Base-by-base conservation (phyloP, 2,113 vertebrate genomes). In the Beaufortia kweichowensis region DNA sequence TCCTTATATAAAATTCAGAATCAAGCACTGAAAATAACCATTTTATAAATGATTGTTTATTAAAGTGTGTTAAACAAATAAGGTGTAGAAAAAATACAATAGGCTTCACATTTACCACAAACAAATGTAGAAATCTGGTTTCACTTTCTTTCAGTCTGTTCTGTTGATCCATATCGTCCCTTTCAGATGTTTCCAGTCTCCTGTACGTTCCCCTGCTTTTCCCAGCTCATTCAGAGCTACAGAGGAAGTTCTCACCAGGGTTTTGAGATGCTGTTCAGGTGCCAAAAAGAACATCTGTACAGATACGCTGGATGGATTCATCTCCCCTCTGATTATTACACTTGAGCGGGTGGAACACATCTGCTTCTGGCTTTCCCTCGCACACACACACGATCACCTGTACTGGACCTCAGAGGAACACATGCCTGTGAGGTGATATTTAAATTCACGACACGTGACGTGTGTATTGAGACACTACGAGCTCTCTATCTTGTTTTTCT, bases 211-310 rank as follows among this genome's bases (percentile, higher is more conserved):
- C 79, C 83, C 83, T 84, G 84, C 84, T 77, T 82, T 91, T 91
- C 86, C 88, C 91, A 90, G 90, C 88, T 85, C 84, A 78, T 85
- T 83, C 74, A 64, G 84, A 84, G 87, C 85, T 88, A 86, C 87
- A 91, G 90, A 92, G 89, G 85, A 89, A 88, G 88, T 89, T 89
- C 89, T 91, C 90, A 91, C 89, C 81, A 78, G 84, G 84, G 81
- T 87, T 85, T 86, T 84, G 88, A 85, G 86, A 88, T 81, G 85
- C 87, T 87, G 80, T 83, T 64, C 79, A 91, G 87, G 88, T 91
- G 92, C 92, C 91, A 90, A 92, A 87, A 90, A 87, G 89, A 90
- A 92, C 92, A 93, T 93, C 91, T 93, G 92, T 88, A 86, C 84
- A 85, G 86, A 82, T 86, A 66, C 65, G 19, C 39, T 80, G 35